These are phyloP conservation scores for Gnatocerus cornutus DNA, from an alignment of 2,888 invertebrate species.

Conservation along the genomic window DNA sequence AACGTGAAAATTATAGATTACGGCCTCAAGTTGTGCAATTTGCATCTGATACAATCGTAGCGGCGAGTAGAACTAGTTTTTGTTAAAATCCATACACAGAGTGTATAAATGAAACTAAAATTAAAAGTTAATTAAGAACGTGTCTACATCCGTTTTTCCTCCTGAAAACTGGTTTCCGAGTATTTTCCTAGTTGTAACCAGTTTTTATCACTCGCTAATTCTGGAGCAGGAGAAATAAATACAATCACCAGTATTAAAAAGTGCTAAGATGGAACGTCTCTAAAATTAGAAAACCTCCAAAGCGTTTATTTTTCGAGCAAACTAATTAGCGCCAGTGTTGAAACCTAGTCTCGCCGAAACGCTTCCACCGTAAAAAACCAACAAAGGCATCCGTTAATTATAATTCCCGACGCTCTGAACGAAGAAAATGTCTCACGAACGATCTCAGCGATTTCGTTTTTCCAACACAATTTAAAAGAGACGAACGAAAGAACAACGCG, in stretches of 20 bases:
- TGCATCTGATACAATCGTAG: no score
- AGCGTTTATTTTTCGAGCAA: conserved; percentile 37
- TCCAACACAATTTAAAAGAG: conserved; percentile 12
- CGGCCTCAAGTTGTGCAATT: no score
- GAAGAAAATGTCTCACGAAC: conserved; percentile 15
- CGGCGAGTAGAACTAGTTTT: neutral
- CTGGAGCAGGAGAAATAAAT: neutral
- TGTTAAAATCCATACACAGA: neutral
- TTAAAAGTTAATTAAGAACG: conserved; percentile 1
- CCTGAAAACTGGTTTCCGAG: neutral
- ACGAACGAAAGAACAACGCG: conserved; percentile 3
- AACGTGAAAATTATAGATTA: no score
- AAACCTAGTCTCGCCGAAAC: conserved; percentile 35
- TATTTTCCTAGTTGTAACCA: neutral
- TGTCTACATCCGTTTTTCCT: neutral
- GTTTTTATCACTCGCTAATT: neutral
- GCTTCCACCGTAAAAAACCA: conserved; percentile 32
- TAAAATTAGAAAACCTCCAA: conserved; percentile 30
- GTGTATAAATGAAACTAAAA: neutral
- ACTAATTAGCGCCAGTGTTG: conserved; percentile 42
- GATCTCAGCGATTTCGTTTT: conserved; percentile 23
- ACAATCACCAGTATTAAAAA: no score
- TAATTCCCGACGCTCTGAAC: conserved; percentile 28
- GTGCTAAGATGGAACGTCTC: neutral
- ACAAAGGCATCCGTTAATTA: conserved; percentile 39